Conservation (phyloP, 2,113 vertebrate genomes). For the Sorex fumeus region DNA sequence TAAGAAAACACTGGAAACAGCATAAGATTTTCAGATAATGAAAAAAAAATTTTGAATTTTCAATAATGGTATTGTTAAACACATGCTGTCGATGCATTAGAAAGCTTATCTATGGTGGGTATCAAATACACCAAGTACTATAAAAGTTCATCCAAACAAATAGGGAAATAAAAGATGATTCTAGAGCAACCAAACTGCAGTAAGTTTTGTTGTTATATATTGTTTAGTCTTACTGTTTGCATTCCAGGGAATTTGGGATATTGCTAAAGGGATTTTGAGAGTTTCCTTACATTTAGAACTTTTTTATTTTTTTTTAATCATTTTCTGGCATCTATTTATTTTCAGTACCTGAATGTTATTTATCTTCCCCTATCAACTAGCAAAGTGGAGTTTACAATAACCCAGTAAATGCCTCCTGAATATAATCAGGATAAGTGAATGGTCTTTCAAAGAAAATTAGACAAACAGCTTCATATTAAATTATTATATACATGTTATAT, state of each 20-base stretch:
- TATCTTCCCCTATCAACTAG: background rate
- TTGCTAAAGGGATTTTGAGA: background rate
- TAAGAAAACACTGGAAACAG: slow-evolving; percentile 2
- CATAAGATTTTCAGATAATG: slow-evolving; percentile 34
- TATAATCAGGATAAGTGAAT: background rate
- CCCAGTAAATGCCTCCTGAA: background rate
- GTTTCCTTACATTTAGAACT: background rate
- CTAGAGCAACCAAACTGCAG: background rate
- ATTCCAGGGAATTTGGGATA: background rate
- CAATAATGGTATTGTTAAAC: slow-evolving; percentile 30
- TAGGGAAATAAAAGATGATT: slow-evolving; percentile 20
- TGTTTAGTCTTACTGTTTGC: background rate
- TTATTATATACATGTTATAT: too few species aligned
- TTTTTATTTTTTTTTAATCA: slow-evolving; percentile 13
- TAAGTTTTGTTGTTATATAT: background rate
- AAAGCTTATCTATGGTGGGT: background rate
- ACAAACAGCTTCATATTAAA: slow-evolving; percentile 5
- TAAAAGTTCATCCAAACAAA: slow-evolving; percentile 48
- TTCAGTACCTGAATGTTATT: background rate
- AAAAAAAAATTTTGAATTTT: slow-evolving; percentile 30
- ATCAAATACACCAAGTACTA: background rate
- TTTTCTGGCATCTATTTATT: background rate
- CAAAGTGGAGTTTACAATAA: background rate
- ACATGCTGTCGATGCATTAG: background rate
- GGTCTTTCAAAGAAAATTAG: slow-evolving; percentile 23